Evolutionary conservation across 2,888 invertebrate species (phyloP).

Genomic region (Drosophila pegasa): DNA sequence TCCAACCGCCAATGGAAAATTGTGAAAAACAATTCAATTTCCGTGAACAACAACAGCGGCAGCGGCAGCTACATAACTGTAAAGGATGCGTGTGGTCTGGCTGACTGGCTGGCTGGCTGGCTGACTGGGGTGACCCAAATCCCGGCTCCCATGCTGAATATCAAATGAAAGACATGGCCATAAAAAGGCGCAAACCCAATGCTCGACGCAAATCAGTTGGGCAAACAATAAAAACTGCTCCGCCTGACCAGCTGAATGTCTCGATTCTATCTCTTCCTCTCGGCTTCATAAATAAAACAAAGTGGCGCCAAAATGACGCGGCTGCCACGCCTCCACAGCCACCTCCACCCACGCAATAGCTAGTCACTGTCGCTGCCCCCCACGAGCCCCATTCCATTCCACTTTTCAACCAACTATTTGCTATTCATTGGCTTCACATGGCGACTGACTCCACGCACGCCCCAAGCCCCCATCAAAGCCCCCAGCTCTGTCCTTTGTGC

Average conservation of each 20-base stretch:
- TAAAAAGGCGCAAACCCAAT: slow-evolving; percentile 38
- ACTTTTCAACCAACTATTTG: slow-evolving; percentile 52
- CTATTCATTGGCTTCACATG: slow-evolving; percentile 77
- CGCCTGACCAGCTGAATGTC: slow-evolving; percentile 53
- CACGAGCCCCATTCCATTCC: background rate
- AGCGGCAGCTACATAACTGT: slow-evolving; percentile 54
- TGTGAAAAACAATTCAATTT: slow-evolving; percentile 76
- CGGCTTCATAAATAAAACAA: slow-evolving; percentile 74
- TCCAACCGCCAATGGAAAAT: slow-evolving; percentile 50
- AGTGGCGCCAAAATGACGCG: slow-evolving; percentile 77
- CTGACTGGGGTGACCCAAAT: slow-evolving; percentile 67
- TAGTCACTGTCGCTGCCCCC: background rate
- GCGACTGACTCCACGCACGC: slow-evolving; percentile 43
- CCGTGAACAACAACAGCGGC: slow-evolving; percentile 44
- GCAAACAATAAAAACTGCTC: slow-evolving; percentile 66
- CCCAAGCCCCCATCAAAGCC: background rate
- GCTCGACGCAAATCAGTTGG: slow-evolving; percentile 69
- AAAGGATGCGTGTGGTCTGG: slow-evolving; percentile 62
- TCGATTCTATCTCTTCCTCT: slow-evolving; percentile 35
- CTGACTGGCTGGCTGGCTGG: slow-evolving; percentile 32
- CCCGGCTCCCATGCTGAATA: slow-evolving; percentile 66
- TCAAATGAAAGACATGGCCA: slow-evolving; percentile 60
- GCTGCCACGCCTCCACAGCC: slow-evolving; percentile 29
- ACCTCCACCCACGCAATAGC: background rate
- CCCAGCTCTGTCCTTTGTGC: slow-evolving; percentile 20